Base-by-base conservation (phyloP, 2,888 invertebrate species). In the Epistrophella euchroma region DNA sequence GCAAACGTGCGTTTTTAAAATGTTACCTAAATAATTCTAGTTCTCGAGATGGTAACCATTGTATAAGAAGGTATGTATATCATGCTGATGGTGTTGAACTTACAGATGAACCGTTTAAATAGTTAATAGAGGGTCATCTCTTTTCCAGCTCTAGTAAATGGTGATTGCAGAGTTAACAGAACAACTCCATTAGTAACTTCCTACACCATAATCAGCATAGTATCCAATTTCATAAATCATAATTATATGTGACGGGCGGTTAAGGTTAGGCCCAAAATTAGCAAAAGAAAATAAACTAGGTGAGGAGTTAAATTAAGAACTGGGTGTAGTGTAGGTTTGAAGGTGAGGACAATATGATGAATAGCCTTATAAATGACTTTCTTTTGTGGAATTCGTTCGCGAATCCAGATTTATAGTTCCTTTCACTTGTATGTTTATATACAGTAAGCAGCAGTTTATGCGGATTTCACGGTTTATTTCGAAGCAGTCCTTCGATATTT, bases 171-270 rank as follows among this genome's bases (percentile, higher is more conserved):
- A 35, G 35, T 35, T 68, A 50, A 68, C 50, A 68, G 50, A 50
- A 50, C 66, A 68, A 50, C 50, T 32, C 50, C 66, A 68, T 68
- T 68, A 66, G 22, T 19, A 37, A 4, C 22, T 50, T 35, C 50
- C 35, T 50, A 68, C 50, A 68, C 32, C 17, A 50, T 68, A 68
- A 68, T 68, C 32, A 68, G 22, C 35, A 37, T 45, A 45, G 45
- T 47, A 47, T 32, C 7, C 10, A 19, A 66, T 66, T 66, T 66
- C 32, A 47, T 66, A 47, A 47, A 50, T 68, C 50, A 50, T 50
- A 37, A 50, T 37, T 68, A 50, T 11, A 4, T 19, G 10, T 66
- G 13, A 43, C 10, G 17, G 25, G 28, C 9, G 17, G 45, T 62
- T 25, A n/a, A n/a, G 43, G 25, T 28, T 2, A 28, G 45, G 25